These are phyloP conservation scores for Corythaixoides concolor DNA, from an alignment of 2,113 vertebrate genomes.

Conservation along the genomic window DNA sequence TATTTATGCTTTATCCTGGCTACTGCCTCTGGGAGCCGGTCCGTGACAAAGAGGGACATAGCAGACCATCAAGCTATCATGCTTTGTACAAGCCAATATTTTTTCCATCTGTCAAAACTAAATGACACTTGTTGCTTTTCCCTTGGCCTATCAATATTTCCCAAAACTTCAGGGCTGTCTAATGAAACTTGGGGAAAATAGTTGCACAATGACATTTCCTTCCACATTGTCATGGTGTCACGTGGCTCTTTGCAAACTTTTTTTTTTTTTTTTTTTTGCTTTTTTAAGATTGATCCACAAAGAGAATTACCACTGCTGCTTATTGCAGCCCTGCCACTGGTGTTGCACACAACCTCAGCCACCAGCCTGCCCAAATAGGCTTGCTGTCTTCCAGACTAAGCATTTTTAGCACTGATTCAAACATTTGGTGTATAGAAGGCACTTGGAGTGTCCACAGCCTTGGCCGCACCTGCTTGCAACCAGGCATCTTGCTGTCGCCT, in stretches of 20 bases:
- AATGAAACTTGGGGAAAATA: background rate
- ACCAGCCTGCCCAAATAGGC: background rate
- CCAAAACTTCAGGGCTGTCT: background rate
- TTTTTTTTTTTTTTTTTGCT: background rate
- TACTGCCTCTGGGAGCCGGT: slow-evolving; percentile 8
- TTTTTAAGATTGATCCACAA: slow-evolving; percentile 30
- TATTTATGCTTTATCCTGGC: slow-evolving; percentile 16
- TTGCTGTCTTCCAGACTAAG: background rate
- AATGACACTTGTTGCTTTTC: background rate
- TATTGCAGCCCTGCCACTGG: background rate
- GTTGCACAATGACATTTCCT: background rate
- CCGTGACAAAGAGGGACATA: slow-evolving; percentile 13
- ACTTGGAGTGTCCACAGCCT: background rate
- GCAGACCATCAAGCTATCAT: background rate
- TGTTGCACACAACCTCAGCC: background rate
- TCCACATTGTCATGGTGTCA: background rate
- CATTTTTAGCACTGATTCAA: background rate
- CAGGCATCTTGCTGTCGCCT: background rate
- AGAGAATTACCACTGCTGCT: background rate
- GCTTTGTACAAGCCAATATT: background rate
- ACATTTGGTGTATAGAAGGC: background rate
- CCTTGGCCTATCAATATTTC: background rate
- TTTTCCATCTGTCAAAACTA: slow-evolving; percentile 27
- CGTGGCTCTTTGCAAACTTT: background rate
- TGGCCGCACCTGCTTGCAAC: background rate